Base-by-base conservation (phyloP, 2,113 vertebrate genomes). In the Megatriorchis doriae region DNA sequence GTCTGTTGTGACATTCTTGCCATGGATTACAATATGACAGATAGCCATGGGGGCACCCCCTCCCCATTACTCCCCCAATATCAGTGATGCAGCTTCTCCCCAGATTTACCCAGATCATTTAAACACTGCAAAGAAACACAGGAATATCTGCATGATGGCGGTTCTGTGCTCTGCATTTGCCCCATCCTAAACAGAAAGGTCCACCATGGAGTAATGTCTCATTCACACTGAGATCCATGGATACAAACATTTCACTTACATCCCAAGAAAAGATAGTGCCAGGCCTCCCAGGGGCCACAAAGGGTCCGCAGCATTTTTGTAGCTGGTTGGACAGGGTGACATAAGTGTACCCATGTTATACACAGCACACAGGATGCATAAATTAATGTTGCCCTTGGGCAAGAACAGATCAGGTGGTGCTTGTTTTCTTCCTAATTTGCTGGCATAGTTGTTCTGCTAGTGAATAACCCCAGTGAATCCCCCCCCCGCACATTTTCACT, bases 341-440 rank as follows among this genome's bases (percentile, higher is more conserved):
- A 70, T 77, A 11, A 50, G 50, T 59, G 72, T 52, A 56, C 61
- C 72, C 38, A 25, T 58, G 86, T 84, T 79, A 56, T 12, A 68
- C 70, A 75, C 77, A 79, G 52, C 88, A 94, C 94, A 94, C 91
- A 92, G 82, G 65, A 94, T 74, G 80, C 88, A 93, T 31, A 81
- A 94, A 91, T 68, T 79, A 84, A 61, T 67, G 86, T 32, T 94
- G 77, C 91, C 93, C 81, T 87, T 61, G 53, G 74, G 95, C 91
- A 93, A 91, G 86, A 95, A 67, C 56, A 72, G 85, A 96, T 96
- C 88, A 84, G 66, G 73, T 66, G 68, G 72, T 75, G 81, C 53
- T 88, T 85, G 80, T 94, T 97, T 94, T 81, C 80, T 86, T 68
- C 86, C 88, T 91, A 81, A 89, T 94, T 92, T 94, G 80, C 78